Base-by-base conservation (phyloP, 2,888 invertebrate species). In the Erebia ligea region DNA sequence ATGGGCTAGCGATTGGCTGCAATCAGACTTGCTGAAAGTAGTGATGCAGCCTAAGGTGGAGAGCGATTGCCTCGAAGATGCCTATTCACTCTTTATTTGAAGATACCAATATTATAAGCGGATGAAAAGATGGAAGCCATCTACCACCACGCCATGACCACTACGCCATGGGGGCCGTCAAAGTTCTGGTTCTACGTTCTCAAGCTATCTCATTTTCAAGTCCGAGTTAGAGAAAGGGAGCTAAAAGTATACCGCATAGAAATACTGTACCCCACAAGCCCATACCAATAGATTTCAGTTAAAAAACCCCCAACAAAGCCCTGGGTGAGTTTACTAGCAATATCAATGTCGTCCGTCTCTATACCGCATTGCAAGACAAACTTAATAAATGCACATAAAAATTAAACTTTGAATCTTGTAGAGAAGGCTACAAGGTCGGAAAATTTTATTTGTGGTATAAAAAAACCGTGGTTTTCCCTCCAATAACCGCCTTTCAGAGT, bases 291-390 rank as follows among this genome's bases (percentile, higher is more conserved):
- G 66, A 66, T 66, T 66, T 66, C 42, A 42, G 42, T 66, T 66
- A 65, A 34, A 68, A 71, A 71, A 68, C 40, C 13, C 42, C 59
- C 19, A 25, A 61, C 61, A 70, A 70, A 70, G 45, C 69, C 70
- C 48, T 70, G 67, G 64, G 48, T 34, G 72, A 70, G 65, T 72
- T 72, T 52, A 65, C 69, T 67, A 70, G 69, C 67, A 70, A 72
- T 72, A 72, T 72, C 70, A 70, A 70, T 72, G 72, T 70, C 72
- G 67, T 72, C 67, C 70, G 67, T 72, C 72, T 70, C 67, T 72
- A 70, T 72, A 64, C 67, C 59, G 40, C 67, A 68, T 70, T 58
- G 64, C 67, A 67, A 58, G 63, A 72, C 68, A 66, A 65, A 69
- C 34, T 17, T 56, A 52, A 1, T n/a, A 19, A 45, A 15, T 50